Evolutionary conservation across 2,888 invertebrate species (phyloP), one percentile per base, ranked within the genome.

Genomic region (Alloscopus bannaensis): DNA sequence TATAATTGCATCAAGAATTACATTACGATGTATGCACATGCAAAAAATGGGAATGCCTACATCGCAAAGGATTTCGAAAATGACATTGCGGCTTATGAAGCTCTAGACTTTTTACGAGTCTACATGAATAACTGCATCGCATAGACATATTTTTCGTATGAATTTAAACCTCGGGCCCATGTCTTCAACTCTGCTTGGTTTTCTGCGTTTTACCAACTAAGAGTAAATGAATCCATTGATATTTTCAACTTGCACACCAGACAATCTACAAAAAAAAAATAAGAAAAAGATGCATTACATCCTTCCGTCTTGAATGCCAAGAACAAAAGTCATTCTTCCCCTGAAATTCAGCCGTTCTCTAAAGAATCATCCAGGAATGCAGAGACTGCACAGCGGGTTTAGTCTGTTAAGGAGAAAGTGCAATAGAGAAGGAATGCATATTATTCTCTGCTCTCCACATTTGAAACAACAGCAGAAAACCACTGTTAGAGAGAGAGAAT

Each of bases 1-100:
- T 73, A 73, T 73, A 73, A 73, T 73, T 73, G 73, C 65, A 65
- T 73, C 26, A 65, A 73, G 52, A 73, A 65, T 73, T 57, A 73
- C 52, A 62, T 36, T 55, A 65, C 28, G 20, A 36, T 47, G 36
- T 55, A 72, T 64, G 40, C 73, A 72, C 18, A 65, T 42, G 42
- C 4, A 65, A 16, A 52, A 22, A n/a, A 8, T 47, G 4, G 18
- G n/a, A 45, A 3, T 22, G 52, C 22, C 24, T n/a, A n/a, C n/a
- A n/a, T n/a, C n/a, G n/a, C n/a, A n/a, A n/a, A 47, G 50, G 71
- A 71, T 71, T 60, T 47, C 18, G 18, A 62, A 47, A 62, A 31
- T 31, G 62, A 60, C 45, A 50, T 62, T 18, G 16, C 68, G 40
- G 40, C 50, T 52, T 68, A n/a, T n/a, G n/a, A 28, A 40, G 24